phyloP scores from a whole-genome alignment of 1,140 invertebrate genomes.

The Calephelis nemesis region DNA sequence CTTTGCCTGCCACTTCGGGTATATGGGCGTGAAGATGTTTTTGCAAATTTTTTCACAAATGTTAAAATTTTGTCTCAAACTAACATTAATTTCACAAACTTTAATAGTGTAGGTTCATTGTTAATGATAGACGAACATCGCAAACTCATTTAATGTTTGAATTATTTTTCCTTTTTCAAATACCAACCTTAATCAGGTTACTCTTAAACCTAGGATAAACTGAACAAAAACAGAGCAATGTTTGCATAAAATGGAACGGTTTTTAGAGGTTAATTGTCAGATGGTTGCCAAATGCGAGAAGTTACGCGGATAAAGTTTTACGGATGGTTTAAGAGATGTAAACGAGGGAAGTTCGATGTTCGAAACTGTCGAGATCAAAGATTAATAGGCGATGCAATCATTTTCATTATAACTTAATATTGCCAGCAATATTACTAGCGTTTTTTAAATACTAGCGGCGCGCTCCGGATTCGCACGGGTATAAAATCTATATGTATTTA shows the following conservation, averaged over 20 bases:
- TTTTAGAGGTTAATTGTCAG: constrained; percentile 47
- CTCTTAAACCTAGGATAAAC: not conserved
- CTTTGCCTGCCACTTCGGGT: too few relatives aligned
- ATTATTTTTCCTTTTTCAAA: not conserved
- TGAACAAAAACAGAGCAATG: constrained; percentile 26
- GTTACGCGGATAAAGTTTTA: constrained; percentile 37
- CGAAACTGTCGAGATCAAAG: constrained; percentile 4
- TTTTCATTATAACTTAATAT: not conserved
- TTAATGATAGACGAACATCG: too few relatives aligned
- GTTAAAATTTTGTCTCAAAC: too few relatives aligned
- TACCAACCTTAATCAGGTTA: not conserved
- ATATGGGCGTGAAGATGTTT: too few relatives aligned
- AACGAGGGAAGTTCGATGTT: constrained; percentile 31
- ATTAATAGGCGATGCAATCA: constrained; percentile 19
- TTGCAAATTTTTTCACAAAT: too few relatives aligned
- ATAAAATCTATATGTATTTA: too few relatives aligned
- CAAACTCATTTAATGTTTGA: too few relatives aligned
- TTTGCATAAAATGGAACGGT: constrained; percentile 34
- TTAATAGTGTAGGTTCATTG: too few relatives aligned
- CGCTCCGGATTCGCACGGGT: too few relatives aligned
- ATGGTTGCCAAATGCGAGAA: constrained; percentile 48
- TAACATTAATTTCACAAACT: too few relatives aligned
- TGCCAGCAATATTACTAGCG: too few relatives aligned
- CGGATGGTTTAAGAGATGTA: constrained; percentile 36
- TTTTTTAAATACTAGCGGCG: too few relatives aligned